Percentiles rank a stretch among this genome's conserved stretches.
These are phyloP conservation scores for Stichodactyla helianthus DNA, from an alignment of 64 coral and sea anemone genomes.

Conservation along the genomic window DNA sequence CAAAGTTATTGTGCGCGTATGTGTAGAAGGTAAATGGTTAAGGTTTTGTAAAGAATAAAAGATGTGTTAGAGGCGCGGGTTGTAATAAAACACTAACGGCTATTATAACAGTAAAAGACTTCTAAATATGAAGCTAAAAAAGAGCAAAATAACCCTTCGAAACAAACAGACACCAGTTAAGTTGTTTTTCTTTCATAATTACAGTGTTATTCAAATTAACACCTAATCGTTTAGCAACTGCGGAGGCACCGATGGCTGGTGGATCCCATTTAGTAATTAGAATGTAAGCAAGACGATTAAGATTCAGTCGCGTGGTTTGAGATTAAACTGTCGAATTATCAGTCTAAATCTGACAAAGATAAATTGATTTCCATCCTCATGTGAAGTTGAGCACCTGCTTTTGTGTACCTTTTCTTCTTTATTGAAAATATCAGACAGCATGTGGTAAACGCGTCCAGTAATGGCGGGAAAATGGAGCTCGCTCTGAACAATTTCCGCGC, in stretches of 20 bases:
- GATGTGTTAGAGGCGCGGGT: constrained; percentile 5
- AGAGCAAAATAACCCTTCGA: not conserved
- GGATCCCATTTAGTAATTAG: not conserved
- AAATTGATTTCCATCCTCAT: constrained; percentile 1
- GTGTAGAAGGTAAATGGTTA: not conserved
- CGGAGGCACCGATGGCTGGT: not conserved
- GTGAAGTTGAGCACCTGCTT: constrained; percentile 20
- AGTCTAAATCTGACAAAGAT: constrained; percentile 3
- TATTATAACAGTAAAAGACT: not conserved
- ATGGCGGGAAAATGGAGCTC: constrained; percentile 15
- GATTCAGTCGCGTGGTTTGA: not conserved
- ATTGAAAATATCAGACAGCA: constrained; percentile 30
- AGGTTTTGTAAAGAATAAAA: constrained; percentile 4
- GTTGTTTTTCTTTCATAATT: not conserved
- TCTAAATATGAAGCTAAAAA: not conserved
- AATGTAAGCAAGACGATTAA: not conserved
- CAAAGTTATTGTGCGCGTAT: not conserved
- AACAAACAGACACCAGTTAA: not conserved
- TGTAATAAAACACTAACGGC: not conserved
- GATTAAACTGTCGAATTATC: constrained; percentile 6
- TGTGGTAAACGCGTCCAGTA: constrained; percentile 27
- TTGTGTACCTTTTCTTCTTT: constrained; percentile 24
- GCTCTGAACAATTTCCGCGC: constrained; percentile 1
- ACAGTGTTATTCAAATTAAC: not conserved
- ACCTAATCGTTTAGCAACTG: not conserved